Evolutionary conservation across 2,888 invertebrate genomes (phyloP).

Genomic region (Drosophila nr. fundita): DNA sequence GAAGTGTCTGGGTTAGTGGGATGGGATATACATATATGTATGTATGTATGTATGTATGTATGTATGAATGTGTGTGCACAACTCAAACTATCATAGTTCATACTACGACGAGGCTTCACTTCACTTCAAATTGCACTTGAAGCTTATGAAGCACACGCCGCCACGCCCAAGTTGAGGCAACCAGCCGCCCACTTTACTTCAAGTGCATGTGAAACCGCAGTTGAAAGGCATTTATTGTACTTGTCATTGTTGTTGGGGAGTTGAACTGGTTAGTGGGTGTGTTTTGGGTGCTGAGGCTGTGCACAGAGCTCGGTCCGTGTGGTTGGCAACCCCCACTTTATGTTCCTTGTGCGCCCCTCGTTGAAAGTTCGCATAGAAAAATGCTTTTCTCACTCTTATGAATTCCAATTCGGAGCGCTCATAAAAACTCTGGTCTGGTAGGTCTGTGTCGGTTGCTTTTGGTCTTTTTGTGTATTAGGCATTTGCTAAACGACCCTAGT

Average conservation of each 20-base stretch:
- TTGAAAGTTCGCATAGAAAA: conserved; percentile 48
- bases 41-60: not conserved
- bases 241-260: conserved; percentile 74
- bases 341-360: not conserved
- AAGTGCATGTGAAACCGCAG: conserved; percentile 82
- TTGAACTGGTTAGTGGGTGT: not conserved
- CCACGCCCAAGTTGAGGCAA: conserved; percentile 10
- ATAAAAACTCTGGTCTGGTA: conserved; percentile 60
- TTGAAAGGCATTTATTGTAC: conserved; percentile 82
- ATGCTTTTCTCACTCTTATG: conserved; percentile 70
- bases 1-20: conserved; percentile 3
- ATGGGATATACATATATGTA: not conserved
- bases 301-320: conserved; percentile 33
- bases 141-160: conserved; percentile 54
- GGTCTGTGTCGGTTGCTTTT: conserved; percentile 32
- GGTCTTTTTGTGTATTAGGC: conserved; percentile 70
- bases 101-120: conserved; percentile 61
- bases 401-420: conserved; percentile 71
- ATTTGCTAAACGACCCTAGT: conserved; percentile 81
- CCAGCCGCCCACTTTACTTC: conserved; percentile 61
- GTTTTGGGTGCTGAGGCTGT: not conserved
- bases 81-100: conserved; percentile 72
- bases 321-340: conserved; percentile 24
- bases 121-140: conserved; percentile 79
- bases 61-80: conserved; percentile 4